Evolutionary conservation across 2,113 vertebrate genomes (phyloP).

Genomic region (Paramisgurnus dabryanus): DNA sequence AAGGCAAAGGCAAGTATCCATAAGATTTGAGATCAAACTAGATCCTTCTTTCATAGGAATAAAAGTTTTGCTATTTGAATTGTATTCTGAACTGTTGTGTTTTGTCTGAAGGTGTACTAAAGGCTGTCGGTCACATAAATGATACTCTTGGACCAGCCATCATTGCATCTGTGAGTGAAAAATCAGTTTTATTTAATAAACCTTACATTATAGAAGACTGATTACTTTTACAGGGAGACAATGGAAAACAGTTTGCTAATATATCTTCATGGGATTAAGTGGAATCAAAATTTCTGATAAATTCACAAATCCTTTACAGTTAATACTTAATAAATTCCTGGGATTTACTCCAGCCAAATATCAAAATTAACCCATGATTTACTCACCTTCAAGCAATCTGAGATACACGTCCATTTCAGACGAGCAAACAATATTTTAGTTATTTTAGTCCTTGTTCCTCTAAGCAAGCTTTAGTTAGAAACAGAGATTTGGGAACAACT

Average conservation of each 20-base stretch:
- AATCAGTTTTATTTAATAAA: background rate
- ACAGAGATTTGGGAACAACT: too few species aligned
- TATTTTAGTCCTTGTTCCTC: too few species aligned
- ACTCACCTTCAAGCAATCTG: too few species aligned
- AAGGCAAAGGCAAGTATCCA: constrained; percentile 70
- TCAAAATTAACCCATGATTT: too few species aligned
- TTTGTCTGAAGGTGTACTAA: constrained; percentile 70
- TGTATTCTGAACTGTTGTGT: background rate
- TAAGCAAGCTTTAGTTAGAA: too few species aligned
- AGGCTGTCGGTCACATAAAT: constrained; percentile 94
- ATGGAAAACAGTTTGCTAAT: background rate
- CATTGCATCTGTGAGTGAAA: constrained; percentile 86
- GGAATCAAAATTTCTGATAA: background rate
- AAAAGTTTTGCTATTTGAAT: background rate
- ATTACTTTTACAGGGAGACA: too few species aligned
- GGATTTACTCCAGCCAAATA: too few species aligned
- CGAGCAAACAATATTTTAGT: too few species aligned
- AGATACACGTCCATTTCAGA: too few species aligned
- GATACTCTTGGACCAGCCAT: constrained; percentile 86
- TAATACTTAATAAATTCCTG: background rate
- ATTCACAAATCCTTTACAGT: background rate
- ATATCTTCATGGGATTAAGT: background rate
- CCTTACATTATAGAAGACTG: too few species aligned
- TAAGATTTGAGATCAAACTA: background rate
- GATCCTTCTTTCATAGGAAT: background rate